Evolutionary conservation across 2,113 vertebrate species (phyloP), one percentile per base, ranked within the genome.

Genomic region (Phyllopteryx taeniolatus): DNA sequence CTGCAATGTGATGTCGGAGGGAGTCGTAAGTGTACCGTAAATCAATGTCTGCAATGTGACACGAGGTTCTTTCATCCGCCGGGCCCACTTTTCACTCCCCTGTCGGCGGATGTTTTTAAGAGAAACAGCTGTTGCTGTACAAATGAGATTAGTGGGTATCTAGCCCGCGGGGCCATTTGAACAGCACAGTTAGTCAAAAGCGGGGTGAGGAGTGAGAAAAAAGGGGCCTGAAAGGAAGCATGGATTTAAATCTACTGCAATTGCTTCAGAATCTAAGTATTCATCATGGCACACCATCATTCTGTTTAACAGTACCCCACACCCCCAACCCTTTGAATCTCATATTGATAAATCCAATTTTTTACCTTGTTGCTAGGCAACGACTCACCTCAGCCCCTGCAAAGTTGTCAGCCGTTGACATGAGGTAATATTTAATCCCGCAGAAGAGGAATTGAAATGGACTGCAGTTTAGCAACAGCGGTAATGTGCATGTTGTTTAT

Each of bases 81-180:
- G 78, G 80, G 73, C 77, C 83, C 79, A 86, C 82, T 82, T 78
- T 86, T 83, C 64, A 64, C 83, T 86, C 78, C 73, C 76, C 75
- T 83, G 80, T 85, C 72, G 71, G 75, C 76, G 87, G 85, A 91
- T 89, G 84, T 87, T 90, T 90, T 91, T 87, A 90, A 83, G 87
- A 89, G 84, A 89, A 87, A 88, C 88, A 91, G 88, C 90, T 91
- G 90, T 90, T 88, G 86, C 87, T 81, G 78, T 56, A 87, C 84
- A 89, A 90, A 91, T 87, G 88, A 88, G 87, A 90, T 89, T 89
- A 89, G 74, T 80, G 81, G 77, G 83, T 88, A 84, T 86, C 75
- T 70, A 78, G 82, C 77, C 67, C 33, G 9, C 8, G 63, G 83
- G 87, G 87, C 83, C 83, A 64, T 87, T 85, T 90, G 86, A 91